These are phyloP conservation scores for Amphiprion clarkii DNA, from an alignment of 2,797 vertebrate genomes.

Conservation along the genomic window DNA sequence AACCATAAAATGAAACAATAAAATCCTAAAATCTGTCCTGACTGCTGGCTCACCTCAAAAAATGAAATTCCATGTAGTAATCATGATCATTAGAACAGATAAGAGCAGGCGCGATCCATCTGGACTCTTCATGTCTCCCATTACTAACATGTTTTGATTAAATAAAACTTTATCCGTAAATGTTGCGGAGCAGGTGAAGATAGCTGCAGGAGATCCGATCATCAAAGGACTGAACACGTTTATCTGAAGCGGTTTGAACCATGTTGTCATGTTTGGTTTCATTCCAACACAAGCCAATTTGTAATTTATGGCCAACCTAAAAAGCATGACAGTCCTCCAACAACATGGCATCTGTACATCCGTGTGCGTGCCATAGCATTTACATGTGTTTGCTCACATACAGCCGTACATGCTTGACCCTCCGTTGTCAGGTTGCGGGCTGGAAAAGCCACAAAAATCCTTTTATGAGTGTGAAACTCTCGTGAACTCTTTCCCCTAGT, in stretches of 20 bases:
- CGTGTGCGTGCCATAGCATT: background rate
- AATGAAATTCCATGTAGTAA: slow-evolving; percentile 12
- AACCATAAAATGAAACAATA: too few relatives aligned
- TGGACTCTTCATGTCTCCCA: slow-evolving; percentile 35
- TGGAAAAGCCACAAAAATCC: slow-evolving; percentile 61
- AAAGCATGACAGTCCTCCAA: slow-evolving; percentile 1
- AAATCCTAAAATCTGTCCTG: too few relatives aligned
- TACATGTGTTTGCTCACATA: slow-evolving; percentile 3
- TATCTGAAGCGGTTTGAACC: background rate
- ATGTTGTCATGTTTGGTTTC: slow-evolving; percentile 33
- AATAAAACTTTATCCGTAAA: slow-evolving; percentile 55
- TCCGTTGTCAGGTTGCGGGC: slow-evolving; percentile 28
- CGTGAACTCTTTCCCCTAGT: slow-evolving; percentile 38
- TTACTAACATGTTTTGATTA: slow-evolving; percentile 46
- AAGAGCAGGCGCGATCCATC: slow-evolving; percentile 24
- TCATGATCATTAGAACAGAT: background rate
- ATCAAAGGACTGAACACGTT: slow-evolving; percentile 36
- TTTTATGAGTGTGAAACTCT: slow-evolving; percentile 76
- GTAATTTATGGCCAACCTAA: slow-evolving; percentile 23
- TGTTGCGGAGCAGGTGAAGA: slow-evolving; percentile 49
- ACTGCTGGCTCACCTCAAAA: too few relatives aligned
- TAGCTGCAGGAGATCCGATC: slow-evolving; percentile 26
- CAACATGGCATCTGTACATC: slow-evolving; percentile 14
- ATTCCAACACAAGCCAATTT: slow-evolving; percentile 33
- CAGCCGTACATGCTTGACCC: background rate